phyloP scores from a whole-genome alignment of 2,888 invertebrate species.

The Andricus curvator region DNA sequence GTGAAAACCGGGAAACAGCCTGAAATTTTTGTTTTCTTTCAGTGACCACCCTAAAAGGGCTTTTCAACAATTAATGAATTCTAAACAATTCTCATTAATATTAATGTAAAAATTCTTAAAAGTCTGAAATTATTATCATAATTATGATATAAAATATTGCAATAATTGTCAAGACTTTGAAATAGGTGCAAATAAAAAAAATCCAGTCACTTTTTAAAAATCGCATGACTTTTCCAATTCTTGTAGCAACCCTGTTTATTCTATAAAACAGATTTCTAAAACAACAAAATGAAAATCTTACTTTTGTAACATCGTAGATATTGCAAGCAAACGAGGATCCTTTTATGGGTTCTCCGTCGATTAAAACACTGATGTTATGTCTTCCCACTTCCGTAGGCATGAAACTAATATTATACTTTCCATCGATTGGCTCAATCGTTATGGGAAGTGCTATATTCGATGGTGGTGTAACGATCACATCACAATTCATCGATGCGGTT shows the following conservation, averaged over 20 bases:
- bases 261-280: background rate
- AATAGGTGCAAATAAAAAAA: no score
- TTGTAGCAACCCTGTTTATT: background rate
- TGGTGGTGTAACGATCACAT: constrained; percentile 87
- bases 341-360: constrained; percentile 91
- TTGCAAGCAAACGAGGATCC: constrained; percentile 97
- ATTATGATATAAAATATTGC: no score
- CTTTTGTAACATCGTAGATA: constrained; percentile 94
- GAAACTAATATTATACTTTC: constrained; percentile 88
- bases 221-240: no score
- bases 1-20: no score
- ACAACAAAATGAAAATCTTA: constrained; percentile 69
- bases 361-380: constrained; percentile 89
- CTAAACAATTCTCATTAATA: no score
- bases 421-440: constrained; percentile 83
- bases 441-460: constrained; percentile 90
- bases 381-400: constrained; percentile 93
- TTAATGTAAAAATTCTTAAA: no score
- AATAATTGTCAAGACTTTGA: no score
- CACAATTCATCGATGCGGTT: constrained; percentile 70
- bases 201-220: no score
- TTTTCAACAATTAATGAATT: no score
- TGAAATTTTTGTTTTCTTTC: no score
- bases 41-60: no score
- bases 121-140: no score